Evolutionary conservation across 1,140 invertebrate genomes (phyloP).

Genomic region (Dinothrombium tinctorium): DNA sequence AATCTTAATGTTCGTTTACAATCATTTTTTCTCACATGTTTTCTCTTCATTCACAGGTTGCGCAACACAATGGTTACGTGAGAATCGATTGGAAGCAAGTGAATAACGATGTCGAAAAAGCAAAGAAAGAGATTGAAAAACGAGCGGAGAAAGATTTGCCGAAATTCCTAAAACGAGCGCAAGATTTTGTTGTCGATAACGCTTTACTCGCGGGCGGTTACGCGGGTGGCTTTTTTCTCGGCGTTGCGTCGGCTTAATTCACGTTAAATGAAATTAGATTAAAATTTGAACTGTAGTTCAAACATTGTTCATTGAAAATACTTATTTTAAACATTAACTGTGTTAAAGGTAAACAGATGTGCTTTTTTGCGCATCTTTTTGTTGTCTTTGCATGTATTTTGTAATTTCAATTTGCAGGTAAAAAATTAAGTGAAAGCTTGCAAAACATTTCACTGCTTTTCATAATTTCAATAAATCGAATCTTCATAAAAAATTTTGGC

Average conservation of each 20-base stretch:
- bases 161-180: conserved; percentile 44
- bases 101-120: conserved; percentile 22
- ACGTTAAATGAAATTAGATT: neutral
- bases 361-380: too few species aligned
- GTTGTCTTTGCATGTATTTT: too few species aligned
- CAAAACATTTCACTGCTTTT: too few species aligned
- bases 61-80: conserved; percentile 71
- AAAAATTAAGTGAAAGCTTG: too few species aligned
- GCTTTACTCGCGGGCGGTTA: conserved; percentile 51
- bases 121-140: conserved; percentile 44
- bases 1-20: too few species aligned
- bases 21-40: neutral
- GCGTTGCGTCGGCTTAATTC: conserved; percentile 28
- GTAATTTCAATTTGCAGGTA: too few species aligned
- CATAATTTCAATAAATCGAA: too few species aligned
- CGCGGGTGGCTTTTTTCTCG: conserved; percentile 59
- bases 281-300: neutral
- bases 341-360: too few species aligned
- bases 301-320: too few species aligned
- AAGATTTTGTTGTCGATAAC: conserved; percentile 44
- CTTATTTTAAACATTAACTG: too few species aligned
- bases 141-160: conserved; percentile 44
- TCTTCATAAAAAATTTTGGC: too few species aligned
- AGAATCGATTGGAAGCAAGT: conserved; percentile 62
- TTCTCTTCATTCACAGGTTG: conserved; percentile 21